Evolutionary conservation across 2,797 vertebrate species (phyloP).

Genomic region (Heteromormyrus szaboi): DNA sequence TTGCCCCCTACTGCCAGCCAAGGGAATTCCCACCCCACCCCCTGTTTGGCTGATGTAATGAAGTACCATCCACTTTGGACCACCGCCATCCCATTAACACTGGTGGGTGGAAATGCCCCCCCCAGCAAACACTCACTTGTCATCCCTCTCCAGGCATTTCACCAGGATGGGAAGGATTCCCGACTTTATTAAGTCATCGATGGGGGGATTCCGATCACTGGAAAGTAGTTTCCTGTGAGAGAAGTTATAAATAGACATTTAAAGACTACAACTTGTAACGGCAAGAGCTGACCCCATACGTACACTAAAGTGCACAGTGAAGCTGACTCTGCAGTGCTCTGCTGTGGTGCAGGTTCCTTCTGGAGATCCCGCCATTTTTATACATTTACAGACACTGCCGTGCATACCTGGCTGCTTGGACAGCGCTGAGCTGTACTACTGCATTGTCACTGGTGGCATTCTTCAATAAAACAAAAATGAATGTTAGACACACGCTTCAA

Average conservation of each 20-base stretch:
- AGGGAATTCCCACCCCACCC: background rate
- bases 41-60: background rate
- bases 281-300: background rate
- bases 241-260: background rate
- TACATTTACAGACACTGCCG: background rate
- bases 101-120: background rate
- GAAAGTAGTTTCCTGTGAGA: slow-evolving; percentile 85
- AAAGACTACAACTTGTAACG: background rate
- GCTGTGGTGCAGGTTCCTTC: background rate
- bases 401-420: slow-evolving; percentile 92
- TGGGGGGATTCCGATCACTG: slow-evolving; percentile 98
- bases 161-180: slow-evolving; percentile 97
- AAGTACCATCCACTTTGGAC: background rate
- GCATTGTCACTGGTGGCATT: slow-evolving; percentile 96
- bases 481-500: background rate
- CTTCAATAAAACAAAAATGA: slow-evolving; percentile 53
- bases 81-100: background rate
- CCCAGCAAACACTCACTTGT: slow-evolving; percentile 80
- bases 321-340: background rate
- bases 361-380: background rate
- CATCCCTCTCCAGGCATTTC: slow-evolving; percentile 95
- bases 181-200: slow-evolving; percentile 98
- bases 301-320: background rate
- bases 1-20: background rate
- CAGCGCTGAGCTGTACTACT: slow-evolving; percentile 89